A percentile compares a stretch with the other conserved stretches of the same genome.
Conservation (phyloP, 2,113 vertebrate species). For the Abramis brama region DNA sequence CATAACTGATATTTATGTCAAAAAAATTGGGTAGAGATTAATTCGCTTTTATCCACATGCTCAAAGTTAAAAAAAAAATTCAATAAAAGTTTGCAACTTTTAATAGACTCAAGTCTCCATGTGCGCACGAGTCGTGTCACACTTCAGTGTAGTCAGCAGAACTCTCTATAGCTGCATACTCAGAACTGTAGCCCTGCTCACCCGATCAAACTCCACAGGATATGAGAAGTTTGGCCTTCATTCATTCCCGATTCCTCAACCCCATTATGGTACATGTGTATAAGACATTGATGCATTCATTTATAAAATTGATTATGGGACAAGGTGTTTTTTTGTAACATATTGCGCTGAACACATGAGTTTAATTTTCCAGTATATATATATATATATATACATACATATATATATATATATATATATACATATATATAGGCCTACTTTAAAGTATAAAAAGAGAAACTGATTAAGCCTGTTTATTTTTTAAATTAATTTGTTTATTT, state of each 20-base stretch:
- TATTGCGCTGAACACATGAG: neutral
- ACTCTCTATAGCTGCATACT: slow-evolving; percentile 18
- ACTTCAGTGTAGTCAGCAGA: slow-evolving; percentile 22
- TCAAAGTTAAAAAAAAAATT: neutral
- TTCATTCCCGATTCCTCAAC: neutral
- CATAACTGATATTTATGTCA: neutral
- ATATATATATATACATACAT: too few relatives aligned
- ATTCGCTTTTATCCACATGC: neutral
- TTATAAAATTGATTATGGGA: too few relatives aligned
- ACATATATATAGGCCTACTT: too few relatives aligned
- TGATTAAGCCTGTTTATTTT: neutral
- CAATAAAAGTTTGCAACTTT: neutral
- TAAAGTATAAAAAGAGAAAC: too few relatives aligned
- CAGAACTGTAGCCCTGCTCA: neutral
- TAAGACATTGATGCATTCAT: too few relatives aligned
- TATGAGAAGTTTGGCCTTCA: neutral
- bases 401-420: too few relatives aligned
- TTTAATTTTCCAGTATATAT: neutral
- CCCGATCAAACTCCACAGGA: neutral
- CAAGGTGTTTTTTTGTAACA: neutral
- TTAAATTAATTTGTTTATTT: neutral
- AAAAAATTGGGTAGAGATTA: too few relatives aligned
- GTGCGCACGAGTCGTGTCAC: slow-evolving; percentile 1
- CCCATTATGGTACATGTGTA: neutral
- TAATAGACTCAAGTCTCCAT: neutral